Conservation (phyloP, 2,888 invertebrate genomes). For the Syritta pipiens region DNA sequence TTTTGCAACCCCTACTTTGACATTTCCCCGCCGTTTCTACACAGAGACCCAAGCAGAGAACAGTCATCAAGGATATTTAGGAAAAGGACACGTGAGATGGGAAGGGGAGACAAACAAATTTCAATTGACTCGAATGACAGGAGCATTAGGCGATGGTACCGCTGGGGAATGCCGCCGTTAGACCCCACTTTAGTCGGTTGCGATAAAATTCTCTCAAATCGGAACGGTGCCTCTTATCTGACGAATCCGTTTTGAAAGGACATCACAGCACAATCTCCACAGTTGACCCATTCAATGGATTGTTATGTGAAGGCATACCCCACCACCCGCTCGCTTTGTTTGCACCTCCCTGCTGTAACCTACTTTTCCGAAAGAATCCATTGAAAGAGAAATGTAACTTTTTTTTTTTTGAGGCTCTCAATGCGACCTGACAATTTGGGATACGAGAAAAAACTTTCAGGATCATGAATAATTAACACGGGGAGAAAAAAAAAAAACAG, state of each 20-base stretch:
- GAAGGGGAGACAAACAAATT: constrained; percentile 23
- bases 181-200: constrained; percentile 15
- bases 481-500: neutral
- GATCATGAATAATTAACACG: constrained; percentile 14
- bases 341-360: constrained; percentile 5
- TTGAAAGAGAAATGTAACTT: constrained; percentile 10
- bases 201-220: constrained; percentile 17
- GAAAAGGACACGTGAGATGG: too few species aligned
- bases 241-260: constrained; percentile 13
- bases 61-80: constrained; percentile 12
- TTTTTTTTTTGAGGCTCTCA: constrained; percentile 18
- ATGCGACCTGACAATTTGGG: constrained; percentile 16
- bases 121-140: constrained; percentile 49
- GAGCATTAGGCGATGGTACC: constrained; percentile 9
- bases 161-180: constrained; percentile 17
- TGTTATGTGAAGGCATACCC: neutral
- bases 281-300: constrained; percentile 44
- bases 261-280: too few species aligned
- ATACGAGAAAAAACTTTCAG: constrained; percentile 29
- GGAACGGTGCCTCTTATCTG: constrained; percentile 37
- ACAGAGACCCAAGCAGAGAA: constrained; percentile 40
- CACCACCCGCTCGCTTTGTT: neutral
- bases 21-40: constrained; percentile 23
- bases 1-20: constrained; percentile 7
- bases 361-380: constrained; percentile 5